These are phyloP conservation scores for Rhingia rostrata DNA, from an alignment of 2,888 invertebrate species.

Conservation along the genomic window DNA sequence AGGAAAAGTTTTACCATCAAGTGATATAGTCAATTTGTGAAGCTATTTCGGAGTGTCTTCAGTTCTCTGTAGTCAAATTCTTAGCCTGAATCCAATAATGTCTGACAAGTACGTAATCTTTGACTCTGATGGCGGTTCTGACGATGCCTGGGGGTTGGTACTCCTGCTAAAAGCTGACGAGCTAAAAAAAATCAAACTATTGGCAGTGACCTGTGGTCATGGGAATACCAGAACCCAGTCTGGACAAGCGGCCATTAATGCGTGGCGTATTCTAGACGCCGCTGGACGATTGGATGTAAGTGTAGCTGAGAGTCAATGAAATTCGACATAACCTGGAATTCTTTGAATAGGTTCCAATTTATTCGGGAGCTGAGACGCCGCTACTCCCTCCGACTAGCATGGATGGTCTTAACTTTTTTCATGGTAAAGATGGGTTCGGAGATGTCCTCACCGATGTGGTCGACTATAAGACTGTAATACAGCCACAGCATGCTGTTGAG, in stretches of 20 bases:
- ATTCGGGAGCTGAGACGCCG: conserved; percentile 29
- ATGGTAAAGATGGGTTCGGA: conserved; percentile 88
- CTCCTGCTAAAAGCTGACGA: conserved; percentile 84
- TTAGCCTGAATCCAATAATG: neutral
- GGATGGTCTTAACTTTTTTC: conserved; percentile 77
- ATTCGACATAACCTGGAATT: neutral
- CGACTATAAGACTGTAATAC: conserved; percentile 80
- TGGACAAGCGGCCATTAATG: conserved; percentile 87
- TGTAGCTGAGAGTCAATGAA: neutral
- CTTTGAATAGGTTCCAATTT: conserved; percentile 76
- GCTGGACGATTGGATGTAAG: conserved; percentile 76
- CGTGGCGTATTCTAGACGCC: conserved; percentile 86
- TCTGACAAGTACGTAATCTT: conserved; percentile 82
- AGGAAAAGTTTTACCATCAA: neutral
- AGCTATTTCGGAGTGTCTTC: neutral
- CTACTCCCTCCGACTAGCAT: conserved; percentile 77
- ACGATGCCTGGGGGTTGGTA: conserved; percentile 86
- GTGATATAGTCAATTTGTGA: neutral
- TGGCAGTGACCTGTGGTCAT: conserved; percentile 88
- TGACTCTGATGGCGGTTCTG: conserved; percentile 86
- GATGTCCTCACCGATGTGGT: conserved; percentile 84
- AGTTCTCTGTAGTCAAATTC: neutral
- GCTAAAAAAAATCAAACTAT: conserved; percentile 79
- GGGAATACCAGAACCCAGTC: conserved; percentile 87
- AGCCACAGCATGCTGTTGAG: conserved; percentile 85